Base-by-base conservation (phyloP, 2,797 vertebrate species). In the Lepidocolaptes lacrymiger region DNA sequence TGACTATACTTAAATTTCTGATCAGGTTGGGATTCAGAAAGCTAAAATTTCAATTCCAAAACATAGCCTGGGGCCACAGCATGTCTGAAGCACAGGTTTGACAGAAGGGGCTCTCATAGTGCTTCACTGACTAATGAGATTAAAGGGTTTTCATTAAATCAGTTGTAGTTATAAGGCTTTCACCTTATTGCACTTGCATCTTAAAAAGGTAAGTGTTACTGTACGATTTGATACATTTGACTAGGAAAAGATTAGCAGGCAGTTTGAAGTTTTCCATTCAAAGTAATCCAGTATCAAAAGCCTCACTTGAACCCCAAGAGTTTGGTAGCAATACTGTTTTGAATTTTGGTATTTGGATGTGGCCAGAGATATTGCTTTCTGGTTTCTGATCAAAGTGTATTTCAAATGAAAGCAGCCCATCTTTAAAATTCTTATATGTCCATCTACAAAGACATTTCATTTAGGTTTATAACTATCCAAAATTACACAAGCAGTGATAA, bases 71-170 rank as follows among this genome's bases (percentile, higher is more conserved):
- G 88, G 90, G 95, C 93, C 88, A 61, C 74, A 86, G 90, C 48
- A 84, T n/a, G 88, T 93, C 85, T 95, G 91, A 76, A 94, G 95
- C 62, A 88, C 43, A 84, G 59, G 88, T 91, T 81, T 96, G 94
- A 96, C 85, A 82, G 95, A 95, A 93, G 67, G 67, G 83, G 46
- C 55, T 93, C 85, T 97, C 85, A 64, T 6, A 95, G 63, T 63
- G 62, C 77, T 88, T 86, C 51, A 2, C 71, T 69, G 63, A 78
- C 93, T 95, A 95, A 96, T 91, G 88, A 88, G 93, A 96, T 97
- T 95, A 96, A 94, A 95, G 88, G 73, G 90, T 78, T 95, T 93
- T 91, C 95, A 79, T 96, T 95, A 95, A 88, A 88, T 86, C 83
- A 69, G 85, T 90, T 95, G 91, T 84, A 95, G 91, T 93, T 91